These are phyloP conservation scores for Eubucco bourcierii DNA, from an alignment of 2,113 vertebrate genomes.

Conservation along the genomic window DNA sequence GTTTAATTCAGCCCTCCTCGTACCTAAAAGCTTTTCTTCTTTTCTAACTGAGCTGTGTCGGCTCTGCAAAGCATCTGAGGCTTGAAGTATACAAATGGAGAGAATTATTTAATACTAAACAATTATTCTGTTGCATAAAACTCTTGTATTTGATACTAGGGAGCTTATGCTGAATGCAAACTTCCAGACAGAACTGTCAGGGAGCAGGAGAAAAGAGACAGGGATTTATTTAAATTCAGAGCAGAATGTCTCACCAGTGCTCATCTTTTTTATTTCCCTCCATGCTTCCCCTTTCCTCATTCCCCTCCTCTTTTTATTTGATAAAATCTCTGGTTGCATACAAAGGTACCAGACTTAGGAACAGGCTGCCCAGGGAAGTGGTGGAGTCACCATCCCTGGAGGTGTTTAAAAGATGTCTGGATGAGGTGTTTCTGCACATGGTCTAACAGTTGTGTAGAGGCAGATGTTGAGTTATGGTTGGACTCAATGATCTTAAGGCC, in stretches of 20 bases:
- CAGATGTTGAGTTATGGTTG: no score
- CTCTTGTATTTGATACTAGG: background rate
- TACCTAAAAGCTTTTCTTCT: background rate
- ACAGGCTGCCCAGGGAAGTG: no score
- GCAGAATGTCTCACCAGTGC: background rate
- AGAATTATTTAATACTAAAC: conserved; percentile 51
- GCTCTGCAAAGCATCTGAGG: background rate
- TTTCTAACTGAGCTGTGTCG: background rate
- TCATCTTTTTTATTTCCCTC: background rate
- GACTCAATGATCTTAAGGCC: no score
- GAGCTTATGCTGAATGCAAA: background rate
- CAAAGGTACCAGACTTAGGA: background rate
- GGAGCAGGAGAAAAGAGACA: background rate
- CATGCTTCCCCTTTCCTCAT: background rate
- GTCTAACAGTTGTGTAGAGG: no score
- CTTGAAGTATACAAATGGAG: conserved; percentile 34
- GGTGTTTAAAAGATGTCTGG: no score
- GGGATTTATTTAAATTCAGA: background rate
- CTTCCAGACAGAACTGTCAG: conserved; percentile 15
- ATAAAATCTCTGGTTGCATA: background rate
- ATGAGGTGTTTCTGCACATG: no score
- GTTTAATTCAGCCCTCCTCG: background rate
- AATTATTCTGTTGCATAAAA: conserved; percentile 50
- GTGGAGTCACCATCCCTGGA: no score
- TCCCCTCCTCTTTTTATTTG: background rate